These are phyloP conservation scores for Hyperoplus lanceolatus DNA, from an alignment of 2,797 vertebrate genomes.

Conservation along the genomic window DNA sequence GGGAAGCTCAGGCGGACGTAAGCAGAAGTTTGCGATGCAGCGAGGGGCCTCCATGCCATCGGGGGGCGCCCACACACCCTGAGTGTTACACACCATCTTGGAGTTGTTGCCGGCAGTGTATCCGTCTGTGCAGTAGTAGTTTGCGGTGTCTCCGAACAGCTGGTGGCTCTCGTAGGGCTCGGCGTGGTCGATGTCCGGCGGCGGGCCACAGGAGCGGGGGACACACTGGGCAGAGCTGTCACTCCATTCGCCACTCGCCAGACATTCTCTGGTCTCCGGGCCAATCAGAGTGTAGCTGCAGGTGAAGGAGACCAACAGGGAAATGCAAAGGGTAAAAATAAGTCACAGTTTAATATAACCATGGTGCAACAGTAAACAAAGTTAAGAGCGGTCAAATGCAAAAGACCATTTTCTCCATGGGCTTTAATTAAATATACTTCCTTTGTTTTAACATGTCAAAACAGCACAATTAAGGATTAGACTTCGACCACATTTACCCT, in stretches of 20 bases:
- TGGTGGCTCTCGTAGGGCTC: conserved; percentile 92
- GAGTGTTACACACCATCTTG: conserved; percentile 92
- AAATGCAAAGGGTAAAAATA: background rate
- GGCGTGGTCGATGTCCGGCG: conserved; percentile 92
- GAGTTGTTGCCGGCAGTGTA: conserved; percentile 93
- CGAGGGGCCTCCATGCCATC: conserved; percentile 86
- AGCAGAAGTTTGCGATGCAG: conserved; percentile 96
- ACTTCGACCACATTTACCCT: conserved; percentile 88
- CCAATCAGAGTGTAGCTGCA: conserved; percentile 93
- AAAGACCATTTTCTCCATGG: background rate
- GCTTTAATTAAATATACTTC: background rate
- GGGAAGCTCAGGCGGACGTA: conserved; percentile 88
- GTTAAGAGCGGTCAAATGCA: background rate
- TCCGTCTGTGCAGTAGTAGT: conserved; percentile 95
- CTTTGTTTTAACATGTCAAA: background rate
- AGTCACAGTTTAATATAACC: rapidly evolving
- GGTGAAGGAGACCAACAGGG: conserved; percentile 17
- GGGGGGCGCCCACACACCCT: conserved; percentile 93
- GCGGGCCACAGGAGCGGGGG: conserved; percentile 95
- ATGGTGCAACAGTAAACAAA: background rate
- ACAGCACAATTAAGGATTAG: conserved; percentile 12
- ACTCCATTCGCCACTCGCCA: conserved; percentile 91
- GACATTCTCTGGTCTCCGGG: conserved; percentile 89
- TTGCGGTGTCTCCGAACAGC: conserved; percentile 93
- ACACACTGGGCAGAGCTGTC: conserved; percentile 91